phyloP scores from a whole-genome alignment of 35 echinoderm and acorn worm species.

The Heliocidaris erythrogramma region DNA sequence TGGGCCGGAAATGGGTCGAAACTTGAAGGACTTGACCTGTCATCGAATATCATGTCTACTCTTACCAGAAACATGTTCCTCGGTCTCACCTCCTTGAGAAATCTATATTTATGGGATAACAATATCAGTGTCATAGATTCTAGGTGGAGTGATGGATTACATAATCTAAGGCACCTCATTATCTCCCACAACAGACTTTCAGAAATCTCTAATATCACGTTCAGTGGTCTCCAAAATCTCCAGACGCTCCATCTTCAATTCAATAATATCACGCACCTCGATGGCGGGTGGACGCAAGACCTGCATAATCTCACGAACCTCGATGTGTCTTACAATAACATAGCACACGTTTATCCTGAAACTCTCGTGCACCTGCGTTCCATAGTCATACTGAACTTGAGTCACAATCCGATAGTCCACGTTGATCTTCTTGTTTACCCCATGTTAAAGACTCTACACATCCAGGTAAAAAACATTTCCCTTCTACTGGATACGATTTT shows the following conservation, averaged over 20 bases:
- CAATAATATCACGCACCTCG: background rate
- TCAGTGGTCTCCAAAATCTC: background rate
- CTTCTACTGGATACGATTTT: background rate
- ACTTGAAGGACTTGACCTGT: background rate
- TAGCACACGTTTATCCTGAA: background rate
- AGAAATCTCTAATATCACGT: background rate
- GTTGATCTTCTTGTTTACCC: background rate
- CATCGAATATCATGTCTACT: background rate
- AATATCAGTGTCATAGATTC: background rate
- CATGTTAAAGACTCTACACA: background rate
- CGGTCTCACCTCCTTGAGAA: background rate
- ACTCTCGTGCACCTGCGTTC: background rate
- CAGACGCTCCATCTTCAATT: background rate
- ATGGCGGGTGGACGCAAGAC: background rate
- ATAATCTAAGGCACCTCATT: background rate
- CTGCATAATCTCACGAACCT: background rate
- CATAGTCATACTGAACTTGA: background rate
- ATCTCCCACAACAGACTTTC: background rate
- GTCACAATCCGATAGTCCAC: background rate
- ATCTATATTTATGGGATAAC: background rate
- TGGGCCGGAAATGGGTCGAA: background rate
- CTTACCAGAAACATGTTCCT: background rate
- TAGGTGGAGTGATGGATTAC: background rate
- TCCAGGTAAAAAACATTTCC: background rate
- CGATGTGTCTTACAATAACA: background rate